Conservation (phyloP, 2,797 vertebrate genomes). For the Rhynchotus rufescens region DNA sequence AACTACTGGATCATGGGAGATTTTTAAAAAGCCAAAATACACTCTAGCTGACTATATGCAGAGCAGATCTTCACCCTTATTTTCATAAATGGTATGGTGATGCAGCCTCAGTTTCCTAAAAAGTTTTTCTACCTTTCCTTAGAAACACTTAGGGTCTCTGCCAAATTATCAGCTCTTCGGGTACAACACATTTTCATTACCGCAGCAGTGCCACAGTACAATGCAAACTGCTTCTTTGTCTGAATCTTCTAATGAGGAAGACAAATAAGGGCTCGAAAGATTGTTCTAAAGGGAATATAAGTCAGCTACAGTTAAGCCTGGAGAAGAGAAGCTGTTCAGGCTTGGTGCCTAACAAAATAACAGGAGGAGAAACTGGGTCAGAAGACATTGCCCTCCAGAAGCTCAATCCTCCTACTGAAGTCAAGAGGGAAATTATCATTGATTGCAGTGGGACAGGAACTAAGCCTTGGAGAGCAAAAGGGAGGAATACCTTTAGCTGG, state of each 20-base stretch:
- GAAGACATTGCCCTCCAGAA: slow-evolving; percentile 43
- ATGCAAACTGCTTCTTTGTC: not conserved
- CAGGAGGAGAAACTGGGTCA: slow-evolving; percentile 34
- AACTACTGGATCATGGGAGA: not conserved
- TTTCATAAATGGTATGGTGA: not conserved
- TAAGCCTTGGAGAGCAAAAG: not conserved
- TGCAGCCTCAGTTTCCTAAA: not conserved
- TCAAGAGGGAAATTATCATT: slow-evolving; percentile 44
- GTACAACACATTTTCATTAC: not conserved
- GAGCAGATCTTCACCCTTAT: not conserved
- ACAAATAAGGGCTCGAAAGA: slow-evolving; percentile 17
- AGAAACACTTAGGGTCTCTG: not conserved
- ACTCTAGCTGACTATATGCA: not conserved
- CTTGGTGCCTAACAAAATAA: slow-evolving; percentile 53
- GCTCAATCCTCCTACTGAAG: slow-evolving; percentile 25
- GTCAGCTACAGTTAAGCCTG: slow-evolving; percentile 17
- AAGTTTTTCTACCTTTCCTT: not conserved
- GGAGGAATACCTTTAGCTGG: not conserved
- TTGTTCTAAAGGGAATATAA: slow-evolving; percentile 43
- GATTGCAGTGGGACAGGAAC: slow-evolving; percentile 25
- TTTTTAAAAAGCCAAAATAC: not conserved
- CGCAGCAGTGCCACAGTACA: not conserved
- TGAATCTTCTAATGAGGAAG: not conserved
- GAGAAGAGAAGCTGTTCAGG: slow-evolving; percentile 46
- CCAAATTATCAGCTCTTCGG: not conserved